phyloP scores from a whole-genome alignment of 37 sponge, comb jelly and placozoan species.

The Theonella swinhoei region DNA sequence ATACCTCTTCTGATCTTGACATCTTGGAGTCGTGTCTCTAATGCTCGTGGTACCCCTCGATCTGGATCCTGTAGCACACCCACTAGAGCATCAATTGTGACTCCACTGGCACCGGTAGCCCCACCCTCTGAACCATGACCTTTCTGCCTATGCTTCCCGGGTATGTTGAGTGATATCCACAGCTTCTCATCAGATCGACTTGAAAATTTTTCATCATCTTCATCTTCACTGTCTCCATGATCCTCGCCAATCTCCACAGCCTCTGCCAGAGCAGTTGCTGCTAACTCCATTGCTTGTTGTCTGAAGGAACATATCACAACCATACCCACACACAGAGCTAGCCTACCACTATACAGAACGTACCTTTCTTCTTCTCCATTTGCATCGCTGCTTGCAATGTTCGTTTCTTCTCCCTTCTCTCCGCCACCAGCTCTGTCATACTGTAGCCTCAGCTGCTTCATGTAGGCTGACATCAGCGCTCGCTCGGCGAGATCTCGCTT shows the following conservation, averaged over 20 bases:
- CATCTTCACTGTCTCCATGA: conserved; percentile 16
- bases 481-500: conserved; percentile 72
- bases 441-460: conserved; percentile 54
- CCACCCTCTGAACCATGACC: not conserved
- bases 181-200: no score
- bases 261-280: conserved; percentile 71
- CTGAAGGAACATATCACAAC: conserved; percentile 6
- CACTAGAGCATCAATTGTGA: conserved; percentile 58
- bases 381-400: no score
- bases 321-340: not conserved
- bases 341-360: not conserved
- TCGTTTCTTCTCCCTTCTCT: conserved; percentile 3
- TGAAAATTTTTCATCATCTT: conserved; percentile 13
- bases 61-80: conserved; percentile 76
- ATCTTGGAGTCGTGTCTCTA: conserved; percentile 19
- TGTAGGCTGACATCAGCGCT: conserved; percentile 80
- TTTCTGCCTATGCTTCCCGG: not conserved
- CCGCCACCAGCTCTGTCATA: conserved; percentile 16
- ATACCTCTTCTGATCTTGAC: conserved; percentile 52
- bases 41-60: conserved; percentile 57
- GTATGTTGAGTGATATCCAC: not conserved
- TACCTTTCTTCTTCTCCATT: not conserved
- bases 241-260: conserved; percentile 54
- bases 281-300: conserved; percentile 31
- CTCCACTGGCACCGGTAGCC: conserved; percentile 9